Percentiles rank a stretch among this genome's conserved stretches.
These are phyloP conservation scores for Calephelis nemesis DNA, from an alignment of 1,140 invertebrate species.

Conservation along the genomic window DNA sequence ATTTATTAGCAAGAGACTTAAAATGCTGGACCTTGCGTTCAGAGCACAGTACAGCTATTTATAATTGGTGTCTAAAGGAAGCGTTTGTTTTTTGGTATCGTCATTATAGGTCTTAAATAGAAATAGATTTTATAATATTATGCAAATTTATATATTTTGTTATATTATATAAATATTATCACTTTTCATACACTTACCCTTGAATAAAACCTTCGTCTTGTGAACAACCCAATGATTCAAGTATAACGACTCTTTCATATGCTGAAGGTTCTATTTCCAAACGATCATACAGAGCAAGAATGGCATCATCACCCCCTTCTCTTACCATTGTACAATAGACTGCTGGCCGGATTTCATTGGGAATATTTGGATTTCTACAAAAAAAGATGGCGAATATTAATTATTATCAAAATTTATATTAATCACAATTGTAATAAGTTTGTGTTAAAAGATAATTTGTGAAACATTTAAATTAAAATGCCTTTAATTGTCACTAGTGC, in stretches of 20 bases:
- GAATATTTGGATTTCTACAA: constrained; percentile 65
- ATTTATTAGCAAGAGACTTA: too few relatives aligned
- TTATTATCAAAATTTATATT: neutral
- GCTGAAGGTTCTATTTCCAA: constrained; percentile 64
- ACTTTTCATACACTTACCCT: constrained; percentile 38
- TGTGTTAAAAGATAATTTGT: neutral
- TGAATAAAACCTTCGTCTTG: constrained; percentile 70
- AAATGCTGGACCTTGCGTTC: too few relatives aligned
- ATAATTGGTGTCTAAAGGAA: too few relatives aligned
- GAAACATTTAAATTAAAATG: too few relatives aligned
- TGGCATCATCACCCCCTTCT: constrained; percentile 65
- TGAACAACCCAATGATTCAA: constrained; percentile 81
- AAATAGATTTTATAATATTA: too few relatives aligned
- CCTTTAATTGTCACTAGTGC: too few relatives aligned
- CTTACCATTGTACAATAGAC: constrained; percentile 81
- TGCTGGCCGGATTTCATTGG: constrained; percentile 77
- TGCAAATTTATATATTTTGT: too few relatives aligned
- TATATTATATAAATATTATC: too few relatives aligned
- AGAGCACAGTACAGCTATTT: too few relatives aligned
- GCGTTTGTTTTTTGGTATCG: too few relatives aligned
- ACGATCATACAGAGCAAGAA: constrained; percentile 65
- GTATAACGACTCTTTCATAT: constrained; percentile 79
- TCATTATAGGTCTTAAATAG: too few relatives aligned
- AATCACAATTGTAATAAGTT: neutral
- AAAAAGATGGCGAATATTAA: constrained; percentile 11